Evolutionary conservation across 2,888 invertebrate species (phyloP).

Genomic region (Drosophila testacea): DNA sequence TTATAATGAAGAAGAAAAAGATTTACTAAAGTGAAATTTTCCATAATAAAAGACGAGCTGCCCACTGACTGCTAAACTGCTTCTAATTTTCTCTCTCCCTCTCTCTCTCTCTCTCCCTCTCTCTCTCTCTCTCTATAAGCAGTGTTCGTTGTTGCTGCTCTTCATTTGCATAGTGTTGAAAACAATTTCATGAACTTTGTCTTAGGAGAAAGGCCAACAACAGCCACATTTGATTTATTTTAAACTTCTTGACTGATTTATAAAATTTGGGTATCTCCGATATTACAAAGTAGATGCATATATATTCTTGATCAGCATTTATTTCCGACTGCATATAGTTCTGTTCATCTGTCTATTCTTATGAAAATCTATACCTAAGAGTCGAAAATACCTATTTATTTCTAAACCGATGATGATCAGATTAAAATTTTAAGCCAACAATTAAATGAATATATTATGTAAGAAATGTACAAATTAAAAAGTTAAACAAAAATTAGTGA

Average conservation of each 20-base stretch:
- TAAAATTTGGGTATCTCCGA: neutral
- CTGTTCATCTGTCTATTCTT: too few relatives aligned
- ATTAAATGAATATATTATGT: too few relatives aligned
- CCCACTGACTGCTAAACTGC: slow-evolving; percentile 48
- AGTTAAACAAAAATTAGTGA: too few relatives aligned
- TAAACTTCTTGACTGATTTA: neutral
- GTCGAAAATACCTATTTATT: too few relatives aligned
- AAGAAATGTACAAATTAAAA: too few relatives aligned
- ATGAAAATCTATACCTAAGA: too few relatives aligned
- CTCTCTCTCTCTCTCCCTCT: slow-evolving; percentile 2
- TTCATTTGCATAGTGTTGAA: slow-evolving; percentile 53
- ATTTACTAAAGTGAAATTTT: slow-evolving; percentile 55
- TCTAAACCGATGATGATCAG: too few relatives aligned
- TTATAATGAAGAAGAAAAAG: slow-evolving; percentile 1
- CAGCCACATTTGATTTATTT: slow-evolving; percentile 48
- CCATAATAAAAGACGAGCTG: slow-evolving; percentile 42
- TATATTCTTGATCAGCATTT: too few relatives aligned
- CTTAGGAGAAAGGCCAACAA: slow-evolving; percentile 43
- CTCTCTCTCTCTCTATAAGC: neutral
- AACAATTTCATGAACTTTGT: slow-evolving; percentile 47
- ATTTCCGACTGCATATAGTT: too few relatives aligned
- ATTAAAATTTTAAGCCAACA: too few relatives aligned
- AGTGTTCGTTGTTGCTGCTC: slow-evolving; percentile 14
- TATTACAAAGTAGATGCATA: too few relatives aligned
- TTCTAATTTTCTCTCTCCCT: slow-evolving; percentile 41